Conservation (phyloP, 2,797 vertebrate genomes). For the Lutjanus campechanus region DNA sequence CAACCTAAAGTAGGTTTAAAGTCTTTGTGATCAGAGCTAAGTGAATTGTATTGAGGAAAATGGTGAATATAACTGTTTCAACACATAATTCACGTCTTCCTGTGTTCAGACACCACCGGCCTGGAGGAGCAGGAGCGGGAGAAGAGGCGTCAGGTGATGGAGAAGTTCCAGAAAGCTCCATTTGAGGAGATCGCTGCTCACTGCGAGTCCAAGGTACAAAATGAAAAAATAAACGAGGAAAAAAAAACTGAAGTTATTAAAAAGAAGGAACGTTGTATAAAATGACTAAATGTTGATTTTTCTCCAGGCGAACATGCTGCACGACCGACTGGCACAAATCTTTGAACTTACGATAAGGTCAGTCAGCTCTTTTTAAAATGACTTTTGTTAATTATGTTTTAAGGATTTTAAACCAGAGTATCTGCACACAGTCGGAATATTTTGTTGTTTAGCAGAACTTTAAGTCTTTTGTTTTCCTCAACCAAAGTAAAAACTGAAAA, state of each 20-base stretch:
- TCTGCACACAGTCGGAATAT: background rate
- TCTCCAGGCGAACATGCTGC: slow-evolving; percentile 93
- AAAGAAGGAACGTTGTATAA: background rate
- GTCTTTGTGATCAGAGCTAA: no score
- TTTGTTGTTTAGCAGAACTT: no score
- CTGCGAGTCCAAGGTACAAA: slow-evolving; percentile 94
- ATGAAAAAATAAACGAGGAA: fast-evolving
- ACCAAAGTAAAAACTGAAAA: no score
- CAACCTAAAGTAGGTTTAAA: no score
- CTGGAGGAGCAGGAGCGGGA: slow-evolving; percentile 97
- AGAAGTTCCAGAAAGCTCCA: slow-evolving; percentile 98
- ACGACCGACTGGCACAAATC: slow-evolving; percentile 95
- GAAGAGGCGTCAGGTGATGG: slow-evolving; percentile 94
- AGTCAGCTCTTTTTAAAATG: slow-evolving; percentile 44
- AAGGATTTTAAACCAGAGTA: no score
- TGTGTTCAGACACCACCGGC: slow-evolving; percentile 90
- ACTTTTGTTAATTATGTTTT: no score
- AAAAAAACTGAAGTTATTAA: background rate
- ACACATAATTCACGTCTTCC: background rate
- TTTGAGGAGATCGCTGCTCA: slow-evolving; percentile 99
- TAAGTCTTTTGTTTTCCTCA: no score
- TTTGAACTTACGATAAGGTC: slow-evolving; percentile 97
- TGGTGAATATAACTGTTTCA: no score
- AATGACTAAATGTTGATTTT: fast-evolving
- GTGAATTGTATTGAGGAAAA: no score